phyloP scores from a whole-genome alignment of 1,140 invertebrate species.

The Dendrolimus kikuchii region DNA sequence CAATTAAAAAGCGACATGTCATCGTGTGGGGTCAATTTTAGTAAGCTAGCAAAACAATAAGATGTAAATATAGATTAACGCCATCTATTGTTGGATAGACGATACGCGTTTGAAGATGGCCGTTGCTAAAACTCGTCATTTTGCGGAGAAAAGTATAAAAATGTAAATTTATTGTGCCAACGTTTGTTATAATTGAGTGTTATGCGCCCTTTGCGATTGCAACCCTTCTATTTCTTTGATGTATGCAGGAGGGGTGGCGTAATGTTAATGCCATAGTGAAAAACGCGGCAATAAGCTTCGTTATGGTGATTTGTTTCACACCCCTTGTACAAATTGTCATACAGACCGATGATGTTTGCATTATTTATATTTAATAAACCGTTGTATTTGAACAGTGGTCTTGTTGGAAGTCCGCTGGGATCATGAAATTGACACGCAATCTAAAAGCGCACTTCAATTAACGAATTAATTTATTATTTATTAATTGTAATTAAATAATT shows the following conservation, averaged over 20 bases:
- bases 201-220: slow-evolving; percentile 53
- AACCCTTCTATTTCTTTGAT: slow-evolving; percentile 70
- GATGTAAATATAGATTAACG: slow-evolving; percentile 54
- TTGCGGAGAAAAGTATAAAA: slow-evolving; percentile 34
- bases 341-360: slow-evolving; percentile 54
- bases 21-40: slow-evolving; percentile 34
- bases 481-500: slow-evolving; percentile 27
- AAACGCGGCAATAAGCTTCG: slow-evolving; percentile 57
- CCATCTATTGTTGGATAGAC: slow-evolving; percentile 60
- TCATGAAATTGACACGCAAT: slow-evolving; percentile 11
- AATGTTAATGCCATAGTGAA: slow-evolving; percentile 59
- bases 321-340: slow-evolving; percentile 49
- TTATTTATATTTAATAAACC: slow-evolving; percentile 46
- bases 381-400: too few species aligned
- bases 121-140: slow-evolving; percentile 23
- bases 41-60: slow-evolving; percentile 31
- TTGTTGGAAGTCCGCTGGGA: too few species aligned
- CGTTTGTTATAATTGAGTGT: slow-evolving; percentile 65
- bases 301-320: slow-evolving; percentile 58
- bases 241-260: slow-evolving; percentile 58
- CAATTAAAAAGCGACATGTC: slow-evolving; percentile 22
- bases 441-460: slow-evolving; percentile 38
- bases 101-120: background rate
- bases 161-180: slow-evolving; percentile 69
- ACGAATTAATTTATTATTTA: slow-evolving; percentile 68